Base-by-base conservation (phyloP, 2,888 invertebrate genomes). In the Amphipoea lucens region DNA sequence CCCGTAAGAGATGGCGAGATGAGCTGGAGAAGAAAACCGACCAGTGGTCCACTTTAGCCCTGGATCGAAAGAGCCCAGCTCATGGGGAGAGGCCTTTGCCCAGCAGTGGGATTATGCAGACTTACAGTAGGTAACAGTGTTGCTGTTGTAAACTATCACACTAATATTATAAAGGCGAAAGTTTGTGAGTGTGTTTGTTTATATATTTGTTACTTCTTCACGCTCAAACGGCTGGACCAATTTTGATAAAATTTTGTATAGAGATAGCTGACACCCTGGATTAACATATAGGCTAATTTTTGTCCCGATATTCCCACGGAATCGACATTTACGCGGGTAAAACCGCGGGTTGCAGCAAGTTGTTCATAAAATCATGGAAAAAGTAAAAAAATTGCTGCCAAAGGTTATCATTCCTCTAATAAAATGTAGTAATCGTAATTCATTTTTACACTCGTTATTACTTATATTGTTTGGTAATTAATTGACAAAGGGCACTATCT, bases 391-490 rank as follows among this genome's bases (percentile, higher is more conserved):
- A 62, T 45, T 1, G 14, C 12, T 54, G 63, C 42, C 74, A 84
- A 63, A 81, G 84, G 74, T 87, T 81, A 87, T 84, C 76, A 17
- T n/a, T 6, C 3, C 51, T 63, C 1, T 62, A 80, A 63, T 66
- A 81, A 84, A 86, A 51, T 66, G 12, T n/a, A 17, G 36, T 67
- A 40, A 40, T 11, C 11, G 40, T 71, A n/a, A 87, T 40, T 84
- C 9, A 78, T 81, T 84, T 85, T 85, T 76, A 81, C 60, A 54
- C n/a, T 5, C 9, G 2, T 66, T 81, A 84, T 81, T 70, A 67
- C 3, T 60, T 75, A 54, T n/a, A 74, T 75, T 67, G 63, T 73
- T 78, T 65, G 71, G 68, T 83, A 87, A 87, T 87, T 82, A 86
- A 86, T 86, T 82, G 76, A 77, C 67, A 79, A 78, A 79, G 29